Evolutionary conservation across 2,113 vertebrate genomes (phyloP).

Genomic region (Varanus komodoensis): DNA sequence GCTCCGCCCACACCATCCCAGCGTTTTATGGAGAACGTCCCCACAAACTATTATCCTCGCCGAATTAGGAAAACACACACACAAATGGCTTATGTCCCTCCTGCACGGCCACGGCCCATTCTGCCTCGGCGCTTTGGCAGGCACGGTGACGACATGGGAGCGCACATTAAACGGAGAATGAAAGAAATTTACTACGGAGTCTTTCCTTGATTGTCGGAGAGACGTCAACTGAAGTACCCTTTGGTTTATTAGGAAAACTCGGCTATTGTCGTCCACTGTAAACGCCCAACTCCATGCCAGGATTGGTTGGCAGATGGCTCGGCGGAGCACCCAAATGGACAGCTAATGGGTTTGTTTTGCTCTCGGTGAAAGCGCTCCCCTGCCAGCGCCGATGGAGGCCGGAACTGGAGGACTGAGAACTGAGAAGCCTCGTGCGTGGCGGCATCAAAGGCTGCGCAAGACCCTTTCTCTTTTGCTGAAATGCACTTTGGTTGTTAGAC

Average conservation of each 20-base stretch:
- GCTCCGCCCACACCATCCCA: neutral
- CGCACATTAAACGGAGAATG: constrained; percentile 4
- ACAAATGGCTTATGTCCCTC: constrained; percentile 41
- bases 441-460: neutral
- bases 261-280: neutral
- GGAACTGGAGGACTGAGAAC: accelerated
- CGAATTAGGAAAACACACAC: constrained; percentile 62
- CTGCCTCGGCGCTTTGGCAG: neutral
- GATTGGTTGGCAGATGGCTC: constrained; percentile 18
- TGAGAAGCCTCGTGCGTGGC: no score
- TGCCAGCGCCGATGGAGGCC: neutral
- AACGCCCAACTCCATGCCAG: neutral
- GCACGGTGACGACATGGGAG: neutral
- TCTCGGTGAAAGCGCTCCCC: accelerated
- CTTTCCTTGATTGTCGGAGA: constrained; percentile 17
- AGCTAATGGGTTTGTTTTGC: constrained; percentile 19
- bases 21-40: constrained; percentile 35
- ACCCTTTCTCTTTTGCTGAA: no score
- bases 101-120: constrained; percentile 31
- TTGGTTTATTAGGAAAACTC: constrained; percentile 22
- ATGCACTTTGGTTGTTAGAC: no score
- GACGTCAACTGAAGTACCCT: neutral
- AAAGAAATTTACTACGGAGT: constrained; percentile 27
- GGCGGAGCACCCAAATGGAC: constrained; percentile 20
- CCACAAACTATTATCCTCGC: constrained; percentile 61